Conservation (phyloP, 1,140 invertebrate species). For the Ephestia elutella region DNA sequence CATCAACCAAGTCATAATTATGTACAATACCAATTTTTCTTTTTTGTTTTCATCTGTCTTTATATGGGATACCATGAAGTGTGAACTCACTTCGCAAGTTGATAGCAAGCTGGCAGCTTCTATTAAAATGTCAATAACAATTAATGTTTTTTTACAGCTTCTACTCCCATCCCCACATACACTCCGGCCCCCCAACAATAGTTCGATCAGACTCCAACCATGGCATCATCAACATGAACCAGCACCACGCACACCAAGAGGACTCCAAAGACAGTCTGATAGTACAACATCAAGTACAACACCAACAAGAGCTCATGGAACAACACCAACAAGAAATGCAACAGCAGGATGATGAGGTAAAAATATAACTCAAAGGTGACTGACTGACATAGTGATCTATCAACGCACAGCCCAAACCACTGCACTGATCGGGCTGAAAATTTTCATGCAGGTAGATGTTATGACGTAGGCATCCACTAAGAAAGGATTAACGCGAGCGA, state of each 20-base stretch:
- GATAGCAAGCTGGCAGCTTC: too few species aligned
- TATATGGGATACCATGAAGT: too few species aligned
- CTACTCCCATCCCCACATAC: constrained; percentile 68
- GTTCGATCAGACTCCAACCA: constrained; percentile 71
- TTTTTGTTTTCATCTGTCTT: constrained; percentile 39
- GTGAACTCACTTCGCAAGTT: too few species aligned
- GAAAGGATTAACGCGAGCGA: too few species aligned
- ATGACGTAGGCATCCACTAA: too few species aligned
- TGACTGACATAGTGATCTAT: too few species aligned
- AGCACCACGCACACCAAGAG: constrained; percentile 58
- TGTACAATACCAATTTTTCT: too few species aligned
- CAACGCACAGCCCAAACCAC: too few species aligned
- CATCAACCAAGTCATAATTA: too few species aligned
- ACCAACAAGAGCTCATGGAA: constrained; percentile 62
- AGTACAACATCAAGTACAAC: constrained; percentile 66
- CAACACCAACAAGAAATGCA: constrained; percentile 64
- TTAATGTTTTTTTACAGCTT: constrained; percentile 47
- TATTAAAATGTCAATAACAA: too few species aligned
- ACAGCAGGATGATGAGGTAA: constrained; percentile 54
- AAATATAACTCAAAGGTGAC: constrained; percentile 5
- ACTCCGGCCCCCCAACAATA: constrained; percentile 63
- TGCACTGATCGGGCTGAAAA: too few species aligned
- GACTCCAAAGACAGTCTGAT: constrained; percentile 71
- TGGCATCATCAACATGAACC: constrained; percentile 69
- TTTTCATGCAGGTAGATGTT: too few species aligned